Evolutionary conservation across 2,113 vertebrate genomes (phyloP).

Genomic region (Siniperca chuatsi): DNA sequence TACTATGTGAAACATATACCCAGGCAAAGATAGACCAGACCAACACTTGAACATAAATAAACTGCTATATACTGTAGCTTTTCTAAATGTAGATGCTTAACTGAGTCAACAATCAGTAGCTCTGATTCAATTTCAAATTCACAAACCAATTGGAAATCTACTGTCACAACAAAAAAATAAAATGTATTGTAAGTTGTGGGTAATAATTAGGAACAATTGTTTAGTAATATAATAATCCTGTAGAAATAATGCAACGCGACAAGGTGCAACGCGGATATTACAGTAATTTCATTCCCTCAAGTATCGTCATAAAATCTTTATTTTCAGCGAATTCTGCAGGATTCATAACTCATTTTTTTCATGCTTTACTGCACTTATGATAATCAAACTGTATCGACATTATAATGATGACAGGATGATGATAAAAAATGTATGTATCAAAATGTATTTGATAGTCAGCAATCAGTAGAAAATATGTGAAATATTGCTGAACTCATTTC

Average conservation of each 20-base stretch:
- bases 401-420: conserved; percentile 6
- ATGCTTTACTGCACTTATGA: not conserved
- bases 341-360: conserved; percentile 10
- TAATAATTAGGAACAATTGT: not conserved
- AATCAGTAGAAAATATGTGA: not conserved
- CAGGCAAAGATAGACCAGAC: not conserved
- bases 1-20: not conserved
- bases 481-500: not conserved
- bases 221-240: not conserved
- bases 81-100: not conserved
- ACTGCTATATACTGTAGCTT: not conserved
- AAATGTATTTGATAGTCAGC: not conserved
- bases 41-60: not conserved
- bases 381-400: conserved; percentile 7
- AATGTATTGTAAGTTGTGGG: not conserved
- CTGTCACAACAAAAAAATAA: not conserved
- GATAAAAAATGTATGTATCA: not conserved
- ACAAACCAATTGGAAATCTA: not conserved
- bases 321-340: not conserved
- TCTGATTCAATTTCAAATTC: not conserved
- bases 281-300: not conserved
- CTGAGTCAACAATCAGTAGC: not conserved
- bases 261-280: not conserved
- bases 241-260: not conserved
- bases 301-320: not conserved